These are phyloP conservation scores for Sialia sialis DNA, from an alignment of 2,113 vertebrate species.

Conservation along the genomic window DNA sequence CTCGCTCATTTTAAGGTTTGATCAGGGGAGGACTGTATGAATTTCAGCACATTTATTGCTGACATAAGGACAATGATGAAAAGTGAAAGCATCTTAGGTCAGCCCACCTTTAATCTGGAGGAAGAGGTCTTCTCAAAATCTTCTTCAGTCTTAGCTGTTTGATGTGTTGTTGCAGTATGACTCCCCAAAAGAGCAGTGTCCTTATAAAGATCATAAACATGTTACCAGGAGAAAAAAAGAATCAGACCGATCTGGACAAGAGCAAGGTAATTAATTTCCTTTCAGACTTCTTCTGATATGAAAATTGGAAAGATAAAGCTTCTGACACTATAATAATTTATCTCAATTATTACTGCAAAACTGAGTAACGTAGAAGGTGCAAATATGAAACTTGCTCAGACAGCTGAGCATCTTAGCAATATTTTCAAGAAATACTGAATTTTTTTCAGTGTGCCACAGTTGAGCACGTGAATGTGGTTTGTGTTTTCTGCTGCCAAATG, in stretches of 20 bases:
- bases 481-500: not conserved
- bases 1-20: not conserved
- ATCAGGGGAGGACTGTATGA: not conserved
- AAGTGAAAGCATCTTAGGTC: not conserved
- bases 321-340: not conserved
- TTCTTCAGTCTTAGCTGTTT: not conserved
- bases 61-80: not conserved
- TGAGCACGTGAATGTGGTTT: not conserved
- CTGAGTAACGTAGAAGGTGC: not conserved
- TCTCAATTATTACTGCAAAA: not conserved
- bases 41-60: not conserved
- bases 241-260: not conserved
- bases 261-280: not conserved
- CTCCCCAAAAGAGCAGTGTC: not conserved
- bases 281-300: not conserved
- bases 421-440: not conserved
- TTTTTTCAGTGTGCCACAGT: not conserved
- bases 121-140: not conserved
- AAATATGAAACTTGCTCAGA: not conserved
- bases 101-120: not conserved
- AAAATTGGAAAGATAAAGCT: not conserved
- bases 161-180: not conserved
- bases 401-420: not conserved
- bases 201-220: not conserved
- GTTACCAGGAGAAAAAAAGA: not conserved